Base-by-base conservation (phyloP, 92 coral and sea anemone species). In the Isaurus tuberculatus region DNA sequence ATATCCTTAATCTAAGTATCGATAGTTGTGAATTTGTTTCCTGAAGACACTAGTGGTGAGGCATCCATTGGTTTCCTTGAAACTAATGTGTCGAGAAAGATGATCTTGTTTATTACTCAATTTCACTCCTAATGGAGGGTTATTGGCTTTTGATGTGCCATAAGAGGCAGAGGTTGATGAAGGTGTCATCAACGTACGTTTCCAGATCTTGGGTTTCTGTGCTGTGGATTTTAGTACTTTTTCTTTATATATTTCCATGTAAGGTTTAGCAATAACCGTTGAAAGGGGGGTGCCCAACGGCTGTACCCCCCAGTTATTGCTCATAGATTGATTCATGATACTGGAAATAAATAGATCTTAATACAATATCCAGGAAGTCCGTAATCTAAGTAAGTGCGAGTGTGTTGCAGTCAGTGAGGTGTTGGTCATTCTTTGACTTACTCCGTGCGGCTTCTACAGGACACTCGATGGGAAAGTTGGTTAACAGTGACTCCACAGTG, bases 161-260 rank as follows among this genome's bases (percentile, higher is more conserved):
- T 40, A 40, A 40, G 46, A 40, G 11, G 46, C 46, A 40, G 11
- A 40, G 5, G 46, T 1, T 13, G 1, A 7, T 17, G 20, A 22
- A 19, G 25, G 22, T 17, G 9, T 17, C 0, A 22, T 55, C 20
- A 14, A 55, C 25, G 19, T 55, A 17, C 63, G 8, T 22, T 55
- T 58, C 65, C 65, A 58, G 29, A 25, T 58, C 29, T 27, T 60
- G 13, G 13, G 11, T 60, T 13, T 23, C 31, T 23, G 31, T 27
- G 13, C 23, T 30, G 31, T 8, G 31, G 31, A 13, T 27, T 23
- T 14, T 8, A 60, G 4, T 23, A 31, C 66, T 60, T 60, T 10
- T 27, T 23, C 31, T 64, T 80, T 75, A 80, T 61, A 42, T 63
- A 34, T 75, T 20, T 80, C 58, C 73, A 63, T 80, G 84, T 61